Percentiles rank a stretch among this genome's conserved stretches.
These are phyloP conservation scores for Rhincodon typus DNA, from an alignment of 2,797 vertebrate species.

Conservation along the genomic window DNA sequence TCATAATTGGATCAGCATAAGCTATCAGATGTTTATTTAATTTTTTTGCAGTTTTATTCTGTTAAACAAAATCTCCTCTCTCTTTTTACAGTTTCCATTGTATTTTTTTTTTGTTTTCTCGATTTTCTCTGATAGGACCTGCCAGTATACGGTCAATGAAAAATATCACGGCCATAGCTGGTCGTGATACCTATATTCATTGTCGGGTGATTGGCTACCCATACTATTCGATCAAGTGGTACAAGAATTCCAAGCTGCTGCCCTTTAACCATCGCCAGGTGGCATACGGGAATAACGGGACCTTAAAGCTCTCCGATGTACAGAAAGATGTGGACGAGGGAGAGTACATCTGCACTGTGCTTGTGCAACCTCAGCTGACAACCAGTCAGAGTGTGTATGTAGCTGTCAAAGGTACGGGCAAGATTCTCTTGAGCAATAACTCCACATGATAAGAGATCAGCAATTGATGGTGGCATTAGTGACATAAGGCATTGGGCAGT, in stretches of 20 bases:
- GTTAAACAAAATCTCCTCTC: not conserved
- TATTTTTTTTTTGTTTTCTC: slow-evolving; percentile 17
- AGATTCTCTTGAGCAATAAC: too few relatives aligned
- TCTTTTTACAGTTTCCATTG: slow-evolving; percentile 33
- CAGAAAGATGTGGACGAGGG: slow-evolving; percentile 90
- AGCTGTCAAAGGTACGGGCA: slow-evolving; percentile 77
- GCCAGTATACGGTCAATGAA: slow-evolving; percentile 96
- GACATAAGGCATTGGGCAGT: not conserved
- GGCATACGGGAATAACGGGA: slow-evolving; percentile 95
- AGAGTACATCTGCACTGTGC: slow-evolving; percentile 92
- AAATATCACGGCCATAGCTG: slow-evolving; percentile 94
- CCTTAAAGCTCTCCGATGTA: slow-evolving; percentile 87
- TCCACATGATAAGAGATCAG: not conserved
- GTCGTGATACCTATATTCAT: slow-evolving; percentile 91
- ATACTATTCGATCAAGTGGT: slow-evolving; percentile 99
- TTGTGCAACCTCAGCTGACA: slow-evolving; percentile 90
- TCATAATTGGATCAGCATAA: not conserved
- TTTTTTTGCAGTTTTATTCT: not conserved
- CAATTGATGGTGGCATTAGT: not conserved
- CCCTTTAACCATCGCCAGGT: slow-evolving; percentile 97
- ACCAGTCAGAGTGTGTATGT: slow-evolving; percentile 92
- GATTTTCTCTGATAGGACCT: slow-evolving; percentile 64
- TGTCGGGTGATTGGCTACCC: slow-evolving; percentile 97
- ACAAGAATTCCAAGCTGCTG: slow-evolving; percentile 90
- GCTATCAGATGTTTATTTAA: not conserved